Base-by-base conservation (phyloP, 2,888 invertebrate genomes). In the Dendrolimus pini region DNA sequence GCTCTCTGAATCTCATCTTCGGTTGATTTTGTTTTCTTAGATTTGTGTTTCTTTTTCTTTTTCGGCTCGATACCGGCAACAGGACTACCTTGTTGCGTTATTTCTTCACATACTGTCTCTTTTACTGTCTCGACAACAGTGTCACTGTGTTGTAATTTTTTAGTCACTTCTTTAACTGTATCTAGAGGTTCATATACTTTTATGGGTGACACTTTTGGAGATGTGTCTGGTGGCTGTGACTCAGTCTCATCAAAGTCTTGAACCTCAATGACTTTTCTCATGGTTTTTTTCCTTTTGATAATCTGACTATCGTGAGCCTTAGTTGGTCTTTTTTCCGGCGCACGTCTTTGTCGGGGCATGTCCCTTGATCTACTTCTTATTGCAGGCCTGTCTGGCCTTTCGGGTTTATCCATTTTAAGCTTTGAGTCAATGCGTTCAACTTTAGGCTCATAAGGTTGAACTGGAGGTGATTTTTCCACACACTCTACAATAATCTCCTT, bases 1-100 rank as follows among this genome's bases (percentile, higher is more conserved):
- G 88, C 89, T 66, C 78, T 84, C 62, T 81, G 82, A 62, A 90
- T 90, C 65, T 90, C 89, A 64, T 90, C 89, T 65, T 82, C 83
- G 14, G 69, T 61, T 1, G 70, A 64, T 67, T 82, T 87, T n/a
- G 62, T 58, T 66, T 83, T 88, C 64, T 85, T 89, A n/a, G 72
- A 47, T 64, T 86, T 89, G 54, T 75, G 72, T 68, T 88, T 89
- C 77, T 85, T 88, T 70, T 87, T 88, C 7, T 82, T 87, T 60
- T 83, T 89, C 52, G 65, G 71, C 47, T 80, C 80, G 18, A 60
- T 54, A 54, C 78, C 77, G 47, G 71, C 71, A 7, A 62, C 60
- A 18, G 58, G 57, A 42, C 62, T 60, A 55, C 77, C 74, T 41
- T 62, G 54, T 56, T 64, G 64, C 1, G 63, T 65, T 12, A 71